phyloP scores from a whole-genome alignment of 2,888 invertebrate species.

The Cepaea hortensis region DNA sequence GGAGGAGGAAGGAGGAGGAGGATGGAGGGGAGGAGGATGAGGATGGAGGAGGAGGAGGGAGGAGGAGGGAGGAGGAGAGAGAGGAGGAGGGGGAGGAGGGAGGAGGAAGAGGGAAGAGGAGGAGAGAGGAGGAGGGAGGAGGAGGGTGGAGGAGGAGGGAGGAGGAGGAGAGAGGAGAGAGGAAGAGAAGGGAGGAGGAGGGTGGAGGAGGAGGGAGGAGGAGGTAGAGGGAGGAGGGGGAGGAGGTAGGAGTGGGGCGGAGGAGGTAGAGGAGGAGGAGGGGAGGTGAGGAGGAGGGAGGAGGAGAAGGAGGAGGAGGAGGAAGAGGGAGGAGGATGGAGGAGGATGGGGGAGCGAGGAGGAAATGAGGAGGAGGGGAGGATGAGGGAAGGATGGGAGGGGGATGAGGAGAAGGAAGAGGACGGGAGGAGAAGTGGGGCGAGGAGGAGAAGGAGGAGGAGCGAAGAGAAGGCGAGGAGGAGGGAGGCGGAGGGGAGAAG shows the following conservation, averaged over 20 bases:
- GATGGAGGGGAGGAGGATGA: too few relatives aligned
- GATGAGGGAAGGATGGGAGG: neutral
- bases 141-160: neutral
- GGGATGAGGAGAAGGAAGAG: conserved; percentile 1
- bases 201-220: conserved; percentile 15
- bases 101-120: neutral
- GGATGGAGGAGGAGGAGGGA: too few relatives aligned
- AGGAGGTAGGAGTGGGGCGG: too few relatives aligned
- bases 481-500: too few relatives aligned
- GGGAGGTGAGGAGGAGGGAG: neutral
- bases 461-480: too few relatives aligned
- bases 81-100: neutral
- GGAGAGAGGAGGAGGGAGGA: too few relatives aligned
- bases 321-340: conserved; percentile 15
- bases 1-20: too few relatives aligned
- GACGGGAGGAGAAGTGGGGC: neutral
- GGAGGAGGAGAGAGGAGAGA: neutral
- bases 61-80: neutral
- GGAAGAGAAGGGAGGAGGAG: neutral
- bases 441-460: neutral
- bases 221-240: neutral
- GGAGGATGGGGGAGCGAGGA: neutral
- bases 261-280: too few relatives aligned
- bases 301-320: conserved; percentile 26
- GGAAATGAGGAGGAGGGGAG: neutral